Evolutionary conservation across 2,888 invertebrate genomes (phyloP).

Genomic region (Cotesia congregata): DNA sequence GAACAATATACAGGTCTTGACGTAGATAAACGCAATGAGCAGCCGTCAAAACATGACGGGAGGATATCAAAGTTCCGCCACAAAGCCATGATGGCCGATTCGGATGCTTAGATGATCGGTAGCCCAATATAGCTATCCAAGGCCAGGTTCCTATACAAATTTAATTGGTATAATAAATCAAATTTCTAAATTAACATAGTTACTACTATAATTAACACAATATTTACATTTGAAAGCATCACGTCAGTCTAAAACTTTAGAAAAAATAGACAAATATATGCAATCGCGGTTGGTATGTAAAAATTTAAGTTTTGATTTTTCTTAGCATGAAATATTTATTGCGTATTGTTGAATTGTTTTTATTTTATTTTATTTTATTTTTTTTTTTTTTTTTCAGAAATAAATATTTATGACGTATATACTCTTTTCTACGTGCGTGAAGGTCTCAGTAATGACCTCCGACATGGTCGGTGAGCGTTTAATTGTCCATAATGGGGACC

Average conservation of each 20-base stretch:
- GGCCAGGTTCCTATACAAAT: constrained; percentile 80
- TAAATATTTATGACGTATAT: not conserved
- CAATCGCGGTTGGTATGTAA: not conserved
- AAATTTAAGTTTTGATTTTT: not conserved
- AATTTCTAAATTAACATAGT: not conserved
- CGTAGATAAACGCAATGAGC: constrained; percentile 80
- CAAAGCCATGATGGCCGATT: constrained; percentile 72
- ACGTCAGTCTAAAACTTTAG: not conserved
- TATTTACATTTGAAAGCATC: not conserved
- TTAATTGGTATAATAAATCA: not conserved
- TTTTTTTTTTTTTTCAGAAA: not conserved
- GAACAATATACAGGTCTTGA: constrained; percentile 76
- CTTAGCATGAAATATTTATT: not conserved
- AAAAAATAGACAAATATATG: not conserved
- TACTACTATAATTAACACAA: not conserved
- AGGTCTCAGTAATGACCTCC: not conserved
- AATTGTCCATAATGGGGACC: not conserved
- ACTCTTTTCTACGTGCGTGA: not conserved
- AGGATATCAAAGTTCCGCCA: constrained; percentile 80
- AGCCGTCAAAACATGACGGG: constrained; percentile 83
- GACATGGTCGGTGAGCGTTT: not conserved
- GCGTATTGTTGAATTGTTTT: not conserved
- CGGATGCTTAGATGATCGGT: constrained; percentile 71
- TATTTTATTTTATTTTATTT: not conserved
- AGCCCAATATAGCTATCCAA: constrained; percentile 84